Base-by-base conservation (phyloP, 2,797 vertebrate genomes). In the Coregonus suidteri region DNA sequence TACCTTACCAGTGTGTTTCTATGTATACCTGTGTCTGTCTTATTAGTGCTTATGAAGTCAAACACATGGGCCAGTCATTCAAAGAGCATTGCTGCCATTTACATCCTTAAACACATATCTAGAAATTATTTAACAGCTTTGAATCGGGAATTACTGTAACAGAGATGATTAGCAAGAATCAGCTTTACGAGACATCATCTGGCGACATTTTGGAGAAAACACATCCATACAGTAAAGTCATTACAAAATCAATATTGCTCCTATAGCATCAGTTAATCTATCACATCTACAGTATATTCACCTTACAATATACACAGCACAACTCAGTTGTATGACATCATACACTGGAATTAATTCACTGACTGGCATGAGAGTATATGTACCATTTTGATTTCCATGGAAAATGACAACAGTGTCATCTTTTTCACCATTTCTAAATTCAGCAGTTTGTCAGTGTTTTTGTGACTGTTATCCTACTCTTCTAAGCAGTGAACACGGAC, bases 251-350 rank as follows among this genome's bases (percentile, higher is more conserved):
- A 6, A 70, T 70, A 47, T 70, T 47, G 37, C 67, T 69, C 18
- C 67, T 69, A 59, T 20, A 71, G 14, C 70, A 71, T 52, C 70
- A 71, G 41, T 71, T 15, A 68, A 35, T 35, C n/a, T 66, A 66
- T 71, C 37, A 47, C 41, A 71, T 41, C 70, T 52, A 52, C 25
- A 71, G 20, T 14, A 72, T 72, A 30, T 31, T 54, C 52, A 53
- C 20, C 71, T 72, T 30, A 31, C 52, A 54, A 53, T 54, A 54
- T 18, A 16, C 71, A 72, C 34, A 69, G 30, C 11, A 47, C 68
- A 41, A 54, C 7, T 16, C 13, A 72, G 47, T 31, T 59, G 51
- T 52, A 51, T 15, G 47, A 53, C 71, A 30, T 72, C 71, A 72
- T 51, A 72, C 25, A 54, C 71, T 52, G 41, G 51, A 25, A 66